Percentiles rank a stretch among this genome's conserved stretches.
phyloP scores from a whole-genome alignment of 2,113 vertebrate genomes.

The Neomonachus schauinslandi region DNA sequence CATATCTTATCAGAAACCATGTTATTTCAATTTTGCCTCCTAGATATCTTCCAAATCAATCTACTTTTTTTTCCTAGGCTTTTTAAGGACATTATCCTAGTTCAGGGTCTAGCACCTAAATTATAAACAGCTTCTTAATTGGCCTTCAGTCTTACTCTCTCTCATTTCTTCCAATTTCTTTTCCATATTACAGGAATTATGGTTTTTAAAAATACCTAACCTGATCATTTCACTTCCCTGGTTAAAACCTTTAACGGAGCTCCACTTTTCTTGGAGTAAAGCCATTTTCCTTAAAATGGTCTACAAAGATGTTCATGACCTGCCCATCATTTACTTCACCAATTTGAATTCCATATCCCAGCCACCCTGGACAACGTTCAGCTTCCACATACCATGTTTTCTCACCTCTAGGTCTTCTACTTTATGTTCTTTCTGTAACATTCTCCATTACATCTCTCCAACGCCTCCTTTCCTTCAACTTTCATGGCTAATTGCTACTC shows the following conservation, averaged over 20 bases:
- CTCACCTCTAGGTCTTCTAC: background rate
- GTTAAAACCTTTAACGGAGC: background rate
- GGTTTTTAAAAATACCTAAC: slow-evolving; percentile 4
- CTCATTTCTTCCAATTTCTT: slow-evolving; percentile 11
- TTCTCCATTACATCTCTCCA: background rate
- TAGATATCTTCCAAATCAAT: slow-evolving; percentile 41
- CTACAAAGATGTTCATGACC: background rate
- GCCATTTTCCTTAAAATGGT: slow-evolving; percentile 17
- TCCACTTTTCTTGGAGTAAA: background rate
- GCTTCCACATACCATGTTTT: background rate
- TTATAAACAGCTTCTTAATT: slow-evolving; percentile 3
- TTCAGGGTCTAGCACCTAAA: background rate
- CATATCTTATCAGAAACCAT: slow-evolving; percentile 19
- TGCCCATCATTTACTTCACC: background rate
- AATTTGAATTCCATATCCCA: background rate
- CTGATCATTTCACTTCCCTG: slow-evolving; percentile 4
- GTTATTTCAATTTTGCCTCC: slow-evolving; percentile 36
- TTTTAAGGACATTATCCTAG: background rate
- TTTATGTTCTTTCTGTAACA: background rate
- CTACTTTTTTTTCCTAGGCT: background rate
- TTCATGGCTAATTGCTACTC: background rate
- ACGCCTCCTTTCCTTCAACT: background rate
- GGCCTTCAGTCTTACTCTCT: background rate
- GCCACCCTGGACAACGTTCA: background rate
- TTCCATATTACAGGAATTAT: background rate